phyloP scores from a whole-genome alignment of 2,113 vertebrate species.

The Kobus ellipsiprymnus region DNA sequence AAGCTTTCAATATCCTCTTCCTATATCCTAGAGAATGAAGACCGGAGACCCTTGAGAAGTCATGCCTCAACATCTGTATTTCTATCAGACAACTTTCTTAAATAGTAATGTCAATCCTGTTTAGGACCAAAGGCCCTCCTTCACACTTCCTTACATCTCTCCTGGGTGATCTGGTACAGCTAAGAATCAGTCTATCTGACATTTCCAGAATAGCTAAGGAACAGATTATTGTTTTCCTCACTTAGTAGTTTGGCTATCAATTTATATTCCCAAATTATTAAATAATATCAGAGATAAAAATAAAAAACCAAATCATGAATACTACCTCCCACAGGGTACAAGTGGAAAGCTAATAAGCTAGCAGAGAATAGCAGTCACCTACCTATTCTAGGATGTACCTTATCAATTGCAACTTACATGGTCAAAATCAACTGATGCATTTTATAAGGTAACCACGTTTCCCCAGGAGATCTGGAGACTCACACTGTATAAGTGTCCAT shows the following conservation, averaged over 20 bases:
- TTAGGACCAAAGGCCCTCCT: neutral
- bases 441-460: neutral
- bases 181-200: neutral
- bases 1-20: slow-evolving; percentile 48
- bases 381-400: neutral
- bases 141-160: neutral
- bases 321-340: neutral
- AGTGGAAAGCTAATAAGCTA: neutral
- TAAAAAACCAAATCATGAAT: neutral
- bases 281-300: neutral
- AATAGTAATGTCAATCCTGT: neutral
- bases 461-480: neutral
- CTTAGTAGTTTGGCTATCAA: neutral
- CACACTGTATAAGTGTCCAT: neutral
- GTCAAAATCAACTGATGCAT: neutral
- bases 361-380: neutral
- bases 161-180: neutral
- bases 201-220: neutral
- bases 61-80: neutral
- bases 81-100: neutral
- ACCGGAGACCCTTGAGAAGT: neutral
- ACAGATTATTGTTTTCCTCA: neutral
- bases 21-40: slow-evolving; percentile 34
- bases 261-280: neutral
- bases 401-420: neutral